Evolutionary conservation across 2,888 invertebrate species (phyloP).

Genomic region (Tenthredo amoena): DNA sequence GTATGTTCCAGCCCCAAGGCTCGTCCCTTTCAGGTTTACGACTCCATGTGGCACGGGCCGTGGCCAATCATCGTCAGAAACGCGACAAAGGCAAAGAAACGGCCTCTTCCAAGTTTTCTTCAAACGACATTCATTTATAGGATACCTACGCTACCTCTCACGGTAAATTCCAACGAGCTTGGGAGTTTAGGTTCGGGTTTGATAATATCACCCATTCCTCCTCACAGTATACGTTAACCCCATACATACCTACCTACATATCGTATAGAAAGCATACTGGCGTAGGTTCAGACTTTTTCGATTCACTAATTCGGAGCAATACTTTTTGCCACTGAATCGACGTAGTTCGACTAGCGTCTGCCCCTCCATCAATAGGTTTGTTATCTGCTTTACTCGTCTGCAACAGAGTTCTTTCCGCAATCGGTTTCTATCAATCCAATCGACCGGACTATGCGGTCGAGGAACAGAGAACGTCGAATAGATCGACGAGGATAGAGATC

Average conservation of each 20-base stretch:
- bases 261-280: background rate
- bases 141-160: conserved; percentile 26
- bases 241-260: background rate
- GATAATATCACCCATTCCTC: conserved; percentile 13
- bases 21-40: conserved; percentile 45
- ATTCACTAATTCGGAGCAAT: conserved; percentile 38
- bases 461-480: conserved; percentile 39
- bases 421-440: conserved; percentile 70
- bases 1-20: conserved; percentile 26
- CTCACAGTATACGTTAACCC: background rate
- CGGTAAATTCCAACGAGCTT: conserved; percentile 38
- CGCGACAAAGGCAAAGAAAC: conserved; percentile 31
- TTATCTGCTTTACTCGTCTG: conserved; percentile 69
- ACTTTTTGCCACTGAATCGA: conserved; percentile 45
- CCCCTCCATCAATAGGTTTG: conserved; percentile 63
- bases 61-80: conserved; percentile 48
- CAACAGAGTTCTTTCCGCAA: conserved; percentile 68
- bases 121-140: conserved; percentile 37
- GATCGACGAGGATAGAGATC: conserved; percentile 54
- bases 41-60: conserved; percentile 21
- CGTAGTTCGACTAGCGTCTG: background rate
- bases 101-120: conserved; percentile 27
- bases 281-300: conserved; percentile 3
- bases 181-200: conserved; percentile 10
- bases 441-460: conserved; percentile 56